Evolutionary conservation across 2,797 vertebrate species (phyloP).

Genomic region (Syndactyla subalaris): DNA sequence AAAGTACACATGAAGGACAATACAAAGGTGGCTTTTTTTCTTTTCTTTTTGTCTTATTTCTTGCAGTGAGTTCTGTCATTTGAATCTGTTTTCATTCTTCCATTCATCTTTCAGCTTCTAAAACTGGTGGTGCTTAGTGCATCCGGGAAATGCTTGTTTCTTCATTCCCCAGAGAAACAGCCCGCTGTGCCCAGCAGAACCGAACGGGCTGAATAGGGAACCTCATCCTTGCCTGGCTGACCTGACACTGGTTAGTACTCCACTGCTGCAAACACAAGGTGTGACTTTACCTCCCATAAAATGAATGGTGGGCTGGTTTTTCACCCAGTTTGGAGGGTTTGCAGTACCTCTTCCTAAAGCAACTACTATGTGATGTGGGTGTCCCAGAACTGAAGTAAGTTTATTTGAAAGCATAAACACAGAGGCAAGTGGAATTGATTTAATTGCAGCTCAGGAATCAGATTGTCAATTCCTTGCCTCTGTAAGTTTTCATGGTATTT

Average conservation of each 20-base stretch:
- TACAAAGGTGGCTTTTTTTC: background rate
- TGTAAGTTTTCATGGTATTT: background rate
- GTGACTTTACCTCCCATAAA: background rate
- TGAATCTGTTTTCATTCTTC: background rate
- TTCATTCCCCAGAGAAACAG: background rate
- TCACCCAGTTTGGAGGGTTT: background rate
- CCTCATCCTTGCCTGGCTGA: background rate
- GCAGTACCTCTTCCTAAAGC: background rate
- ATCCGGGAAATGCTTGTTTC: background rate
- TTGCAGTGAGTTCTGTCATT: background rate
- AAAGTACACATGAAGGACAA: background rate
- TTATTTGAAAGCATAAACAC: background rate
- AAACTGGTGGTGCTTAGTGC: background rate
- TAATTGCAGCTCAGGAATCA: background rate
- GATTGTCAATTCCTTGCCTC: background rate
- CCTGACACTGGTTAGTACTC: background rate
- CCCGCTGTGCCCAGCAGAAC: background rate
- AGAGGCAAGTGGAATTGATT: background rate
- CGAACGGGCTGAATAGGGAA: background rate
- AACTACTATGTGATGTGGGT: rapidly evolving
- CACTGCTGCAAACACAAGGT: background rate
- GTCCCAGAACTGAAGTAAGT: background rate
- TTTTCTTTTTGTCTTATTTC: background rate
- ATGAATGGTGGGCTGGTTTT: background rate
- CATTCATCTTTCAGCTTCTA: background rate